Evolutionary conservation across 1,140 invertebrate genomes (phyloP), one percentile per base, ranked within the genome.

Genomic region (Caenorhabditis remanei): DNA sequence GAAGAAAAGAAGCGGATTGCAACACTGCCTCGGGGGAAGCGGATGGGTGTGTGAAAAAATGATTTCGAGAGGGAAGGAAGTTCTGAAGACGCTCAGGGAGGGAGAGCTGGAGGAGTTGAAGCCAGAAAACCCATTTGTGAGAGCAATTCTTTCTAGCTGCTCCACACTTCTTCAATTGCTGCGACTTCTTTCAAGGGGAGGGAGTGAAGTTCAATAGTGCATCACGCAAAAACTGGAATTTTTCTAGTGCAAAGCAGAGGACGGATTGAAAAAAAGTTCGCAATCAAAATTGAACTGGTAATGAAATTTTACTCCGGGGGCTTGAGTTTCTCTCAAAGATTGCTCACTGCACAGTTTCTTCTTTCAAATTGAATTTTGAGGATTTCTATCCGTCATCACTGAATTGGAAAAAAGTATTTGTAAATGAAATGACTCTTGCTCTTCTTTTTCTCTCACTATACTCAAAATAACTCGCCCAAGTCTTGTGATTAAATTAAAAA

Each of bases 81-180:
- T 50, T 79, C 71, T 79, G 71, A 79, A 79, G 71, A 14, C 46
- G 46, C 4, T 32, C 5, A 41, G 41, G 40, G 4, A 53, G 46
- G 46, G 13, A 46, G 46, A 41, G 32, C 40, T 53, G 46, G 67
- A 14, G 2, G 9, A 41, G 63, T 4, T n/a, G 65, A 71, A 32
- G 61, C 32, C 21, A 41, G n/a, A 79, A 79, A 79, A 53, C 71
- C 71, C 71, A 79, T 79, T 79, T 79, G 71, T 79, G 46, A 79
- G 71, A 50, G 71, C 71, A 48, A 79, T 79, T 79, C 71, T 24
- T 79, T 79, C 71, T 79, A 79, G 71, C 71, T 79, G 71, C 71
- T 79, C 46, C 71, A 50, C 46, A 71, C 65, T 71, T 71, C 65
- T 71, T 71, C 46, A 50, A 50, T 79, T 79, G 71, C 71, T 79